These are phyloP conservation scores for Hepsetus odoe DNA, from an alignment of 2,113 vertebrate genomes.

Conservation along the genomic window DNA sequence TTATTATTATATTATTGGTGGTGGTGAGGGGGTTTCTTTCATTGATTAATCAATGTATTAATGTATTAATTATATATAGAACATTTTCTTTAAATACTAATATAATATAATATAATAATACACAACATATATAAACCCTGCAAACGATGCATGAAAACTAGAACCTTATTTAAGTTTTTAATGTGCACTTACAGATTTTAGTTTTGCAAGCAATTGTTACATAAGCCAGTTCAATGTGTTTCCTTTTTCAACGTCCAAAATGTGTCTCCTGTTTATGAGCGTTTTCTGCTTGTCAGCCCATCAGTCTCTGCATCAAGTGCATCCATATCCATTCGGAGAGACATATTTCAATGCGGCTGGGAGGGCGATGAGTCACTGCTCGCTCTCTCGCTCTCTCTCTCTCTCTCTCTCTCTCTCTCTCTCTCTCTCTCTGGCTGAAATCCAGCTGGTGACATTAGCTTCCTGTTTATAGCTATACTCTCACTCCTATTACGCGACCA, in stretches of 20 bases:
- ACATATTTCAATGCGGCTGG: not conserved
- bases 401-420: constrained; percentile 1
- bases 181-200: too few relatives aligned
- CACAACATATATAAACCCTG: too few relatives aligned
- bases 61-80: too few relatives aligned
- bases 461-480: constrained; percentile 53
- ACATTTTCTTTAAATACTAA: too few relatives aligned
- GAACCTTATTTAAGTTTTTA: too few relatives aligned
- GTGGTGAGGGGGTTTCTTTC: too few relatives aligned
- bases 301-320: constrained; percentile 10
- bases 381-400: constrained; percentile 11
- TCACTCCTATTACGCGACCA: constrained; percentile 14
- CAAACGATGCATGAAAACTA: too few relatives aligned
- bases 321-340: constrained; percentile 17
- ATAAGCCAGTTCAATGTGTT: too few relatives aligned
- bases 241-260: not conserved
- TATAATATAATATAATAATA: too few relatives aligned
- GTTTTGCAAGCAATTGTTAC: too few relatives aligned
- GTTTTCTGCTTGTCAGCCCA: not conserved
- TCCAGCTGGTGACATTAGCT: constrained; percentile 49
- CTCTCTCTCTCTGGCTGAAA: constrained; percentile 14
- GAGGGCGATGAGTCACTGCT: constrained; percentile 12
- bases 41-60: too few relatives aligned
- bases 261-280: not conserved
- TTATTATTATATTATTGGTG: too few relatives aligned